Base-by-base conservation (phyloP, 2,888 invertebrate species). In the Cephalotes varians region DNA sequence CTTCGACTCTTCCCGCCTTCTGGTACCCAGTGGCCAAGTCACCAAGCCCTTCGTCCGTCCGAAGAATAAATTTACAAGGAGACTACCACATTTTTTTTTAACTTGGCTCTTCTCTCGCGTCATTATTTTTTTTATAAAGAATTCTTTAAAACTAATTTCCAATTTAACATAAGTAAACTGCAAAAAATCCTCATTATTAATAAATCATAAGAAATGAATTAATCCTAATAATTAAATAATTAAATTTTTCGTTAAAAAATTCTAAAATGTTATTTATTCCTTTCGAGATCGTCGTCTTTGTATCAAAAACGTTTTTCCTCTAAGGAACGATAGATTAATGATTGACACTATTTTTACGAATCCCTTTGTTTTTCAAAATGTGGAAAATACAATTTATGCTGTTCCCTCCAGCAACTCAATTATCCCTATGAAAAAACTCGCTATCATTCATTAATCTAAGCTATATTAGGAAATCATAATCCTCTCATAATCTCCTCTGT, bases 1-100 rank as follows among this genome's bases (percentile, higher is more conserved):
- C 93, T 92, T 64, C 67, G 84, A 79, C 87, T 88, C 86, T 89
- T 89, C 87, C 92, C 91, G 90, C 91, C 92, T 91, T 86, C 89
- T 90, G 85, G 88, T 87, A 86, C 83, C 83, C 86, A 84, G 81
- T 88, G 89, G 91, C 93, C 92, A 93, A 92, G 90, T 91, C 90
- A 91, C 87, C 85, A 71, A 71, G 81, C 85, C 86, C 86, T 85
- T 82, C 85, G 85, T 88, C 86, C 77, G 76, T 71, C 82, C 85
- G 82, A 86, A 67, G 86, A 86, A 90, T 88, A 90, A 87, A 90
- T 90, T 88, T 90, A 67, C 81, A 82, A 88, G 49, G 79, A 87
- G 37, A 25, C 21, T 31, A 18, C 54, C 82, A 51, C 54, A 34
- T 84, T 86, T 88, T 79, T 80, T 87, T 86, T 73, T 69, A 84